A percentile compares a stretch with the other conserved stretches of the same genome.
Evolutionary conservation across 2,113 vertebrate genomes (phyloP).

Genomic region (Thalassoma bifasciatum): DNA sequence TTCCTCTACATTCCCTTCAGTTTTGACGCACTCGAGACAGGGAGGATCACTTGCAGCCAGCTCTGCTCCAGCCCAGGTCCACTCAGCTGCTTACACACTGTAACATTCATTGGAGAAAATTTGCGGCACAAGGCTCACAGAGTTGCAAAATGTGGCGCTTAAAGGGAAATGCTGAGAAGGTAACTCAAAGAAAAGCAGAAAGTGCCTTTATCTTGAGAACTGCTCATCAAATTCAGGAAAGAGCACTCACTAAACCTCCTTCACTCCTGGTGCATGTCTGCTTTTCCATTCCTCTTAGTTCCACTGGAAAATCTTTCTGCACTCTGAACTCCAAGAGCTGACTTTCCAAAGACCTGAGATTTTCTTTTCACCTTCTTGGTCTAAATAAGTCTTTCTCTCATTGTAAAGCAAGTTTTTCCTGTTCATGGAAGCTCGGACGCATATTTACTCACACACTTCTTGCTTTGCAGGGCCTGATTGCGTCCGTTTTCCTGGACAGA

Average conservation of each 20-base stretch:
- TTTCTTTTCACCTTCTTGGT: not conserved
- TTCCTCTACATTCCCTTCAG: slow-evolving; percentile 65
- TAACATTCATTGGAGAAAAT: slow-evolving; percentile 45
- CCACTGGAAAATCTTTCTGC: too few species aligned
- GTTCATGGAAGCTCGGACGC: not conserved
- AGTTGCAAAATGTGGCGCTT: not conserved
- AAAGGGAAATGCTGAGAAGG: not conserved
- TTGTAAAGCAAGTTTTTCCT: not conserved
- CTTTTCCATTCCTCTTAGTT: too few species aligned
- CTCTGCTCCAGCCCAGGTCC: slow-evolving; percentile 36
- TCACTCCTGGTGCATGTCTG: too few species aligned
- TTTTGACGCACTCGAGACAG: slow-evolving; percentile 68
- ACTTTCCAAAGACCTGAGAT: slow-evolving; percentile 4
- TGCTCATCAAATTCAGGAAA: too few species aligned
- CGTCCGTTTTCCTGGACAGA: slow-evolving; percentile 40
- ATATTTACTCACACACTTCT: slow-evolving; percentile 8
- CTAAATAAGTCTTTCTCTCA: not conserved
- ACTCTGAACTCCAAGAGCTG: not conserved
- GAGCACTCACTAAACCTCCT: too few species aligned
- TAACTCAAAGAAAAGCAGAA: not conserved
- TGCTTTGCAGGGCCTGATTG: slow-evolving; percentile 62
- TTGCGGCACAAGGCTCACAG: not conserved
- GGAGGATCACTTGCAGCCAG: slow-evolving; percentile 48
- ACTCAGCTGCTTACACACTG: slow-evolving; percentile 18
- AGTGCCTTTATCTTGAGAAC: not conserved